phyloP scores from a whole-genome alignment of 2,797 vertebrate species.

The Manis javanica region DNA sequence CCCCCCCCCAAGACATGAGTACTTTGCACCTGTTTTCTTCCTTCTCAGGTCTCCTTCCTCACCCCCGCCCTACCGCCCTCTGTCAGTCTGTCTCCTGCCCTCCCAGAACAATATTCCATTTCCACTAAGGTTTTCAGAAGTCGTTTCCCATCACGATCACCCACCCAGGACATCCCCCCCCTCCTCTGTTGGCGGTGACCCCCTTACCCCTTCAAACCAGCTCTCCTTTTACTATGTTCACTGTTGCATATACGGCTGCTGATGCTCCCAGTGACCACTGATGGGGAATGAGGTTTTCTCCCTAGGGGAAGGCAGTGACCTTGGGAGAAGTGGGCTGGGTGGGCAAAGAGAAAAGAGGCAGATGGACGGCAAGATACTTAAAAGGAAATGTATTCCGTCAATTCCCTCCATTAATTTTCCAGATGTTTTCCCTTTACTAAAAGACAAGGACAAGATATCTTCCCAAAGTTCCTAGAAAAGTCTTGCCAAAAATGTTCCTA shows the following conservation, averaged over 20 bases:
- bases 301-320: neutral
- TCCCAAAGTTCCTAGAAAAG: slow-evolving; percentile 2
- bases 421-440: neutral
- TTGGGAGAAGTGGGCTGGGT: neutral
- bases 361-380: neutral
- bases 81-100: neutral
- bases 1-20: neutral
- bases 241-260: neutral
- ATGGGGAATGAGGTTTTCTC: neutral
- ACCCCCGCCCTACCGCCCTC: neutral
- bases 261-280: neutral
- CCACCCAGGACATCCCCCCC: neutral
- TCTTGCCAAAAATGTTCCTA: slow-evolving; percentile 35
- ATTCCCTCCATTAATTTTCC: neutral
- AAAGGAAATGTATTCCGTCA: neutral
- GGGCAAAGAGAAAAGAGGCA: neutral
- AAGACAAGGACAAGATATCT: neutral
- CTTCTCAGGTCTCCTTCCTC: neutral
- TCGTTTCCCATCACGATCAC: neutral
- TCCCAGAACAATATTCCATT: neutral
- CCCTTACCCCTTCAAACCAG: neutral
- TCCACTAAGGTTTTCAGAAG: neutral
- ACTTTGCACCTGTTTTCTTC: neutral
- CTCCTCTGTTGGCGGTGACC: neutral
- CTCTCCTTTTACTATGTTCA: neutral